Percentiles rank a stretch among this genome's conserved stretches.
Conservation (phyloP, 2,888 invertebrate genomes). For the Polia nebulosa region DNA sequence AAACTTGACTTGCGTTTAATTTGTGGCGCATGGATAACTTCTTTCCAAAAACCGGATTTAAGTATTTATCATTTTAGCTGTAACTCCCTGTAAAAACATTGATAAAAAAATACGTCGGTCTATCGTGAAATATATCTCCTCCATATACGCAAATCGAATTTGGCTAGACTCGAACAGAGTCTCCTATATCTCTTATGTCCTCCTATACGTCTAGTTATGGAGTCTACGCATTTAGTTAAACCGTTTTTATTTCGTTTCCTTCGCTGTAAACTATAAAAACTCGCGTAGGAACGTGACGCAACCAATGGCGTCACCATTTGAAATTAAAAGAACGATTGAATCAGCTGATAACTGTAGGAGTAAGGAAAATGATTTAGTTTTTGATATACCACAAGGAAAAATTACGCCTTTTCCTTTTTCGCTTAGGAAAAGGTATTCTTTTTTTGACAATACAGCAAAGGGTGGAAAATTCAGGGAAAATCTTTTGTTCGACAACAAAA, state of each 20-base stretch:
- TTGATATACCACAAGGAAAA: background rate
- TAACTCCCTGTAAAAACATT: background rate
- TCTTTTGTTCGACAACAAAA: slow-evolving; percentile 9
- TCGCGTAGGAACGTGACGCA: slow-evolving; percentile 27
- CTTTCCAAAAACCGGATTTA: background rate
- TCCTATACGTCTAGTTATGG: slow-evolving; percentile 51
- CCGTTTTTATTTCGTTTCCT: slow-evolving; percentile 38
- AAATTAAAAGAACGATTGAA: slow-evolving; percentile 9
- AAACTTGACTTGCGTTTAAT: background rate
- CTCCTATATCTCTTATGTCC: no score
- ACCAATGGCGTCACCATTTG: slow-evolving; percentile 20
- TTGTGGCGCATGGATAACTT: background rate
- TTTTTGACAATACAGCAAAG: slow-evolving; percentile 11
- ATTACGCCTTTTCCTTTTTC: background rate
- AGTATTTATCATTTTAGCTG: background rate
- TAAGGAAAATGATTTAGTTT: background rate
- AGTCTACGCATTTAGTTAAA: slow-evolving; percentile 35
- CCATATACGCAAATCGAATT: slow-evolving; percentile 30
- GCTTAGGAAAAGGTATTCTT: background rate
- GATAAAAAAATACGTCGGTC: background rate
- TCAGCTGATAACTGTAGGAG: slow-evolving; percentile 14
- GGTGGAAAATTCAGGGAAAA: background rate
- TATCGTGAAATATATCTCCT: background rate
- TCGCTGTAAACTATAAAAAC: slow-evolving; percentile 29
- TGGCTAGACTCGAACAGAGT: slow-evolving; percentile 44